Percentiles rank a stretch among this genome's conserved stretches.
phyloP scores from a whole-genome alignment of 2,888 invertebrate genomes.

The Sinohyriopsis cumingii region DNA sequence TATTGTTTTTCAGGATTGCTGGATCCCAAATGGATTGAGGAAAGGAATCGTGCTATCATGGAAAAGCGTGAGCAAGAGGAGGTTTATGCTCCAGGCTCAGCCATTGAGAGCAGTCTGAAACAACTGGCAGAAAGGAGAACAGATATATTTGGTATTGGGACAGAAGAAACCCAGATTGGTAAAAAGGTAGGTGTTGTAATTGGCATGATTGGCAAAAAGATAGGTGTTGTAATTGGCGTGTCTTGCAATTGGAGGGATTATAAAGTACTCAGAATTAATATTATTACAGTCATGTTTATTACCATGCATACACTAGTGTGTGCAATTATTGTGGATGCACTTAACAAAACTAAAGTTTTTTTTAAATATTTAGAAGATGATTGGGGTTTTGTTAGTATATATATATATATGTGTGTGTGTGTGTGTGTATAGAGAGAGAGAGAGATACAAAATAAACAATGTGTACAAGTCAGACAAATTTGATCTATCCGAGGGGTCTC shows the following conservation, averaged over 20 bases:
- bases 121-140: constrained; percentile 98
- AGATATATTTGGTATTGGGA: constrained; percentile 97
- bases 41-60: constrained; percentile 92
- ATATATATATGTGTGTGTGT: too few relatives aligned
- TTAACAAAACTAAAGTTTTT: too few relatives aligned
- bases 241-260: constrained; percentile 81
- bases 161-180: constrained; percentile 98
- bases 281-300: too few relatives aligned
- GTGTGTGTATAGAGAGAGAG: too few relatives aligned
- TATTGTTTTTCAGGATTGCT: constrained; percentile 79
- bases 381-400: too few relatives aligned
- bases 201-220: constrained; percentile 91
- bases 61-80: constrained; percentile 94
- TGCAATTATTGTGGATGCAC: too few relatives aligned
- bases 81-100: constrained; percentile 79
- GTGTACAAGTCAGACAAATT: too few relatives aligned
- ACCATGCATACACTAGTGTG: too few relatives aligned
- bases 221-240: constrained; percentile 68
- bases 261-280: too few relatives aligned
- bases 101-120: constrained; percentile 96
- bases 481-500: too few relatives aligned
- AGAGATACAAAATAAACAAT: too few relatives aligned
- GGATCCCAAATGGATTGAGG: constrained; percentile 98
- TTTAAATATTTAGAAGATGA: too few relatives aligned
- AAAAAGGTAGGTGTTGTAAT: constrained; percentile 82